A percentile compares a stretch with the other conserved stretches of the same genome.
phyloP scores from a whole-genome alignment of 2,113 vertebrate species.

The Cariama cristata region DNA sequence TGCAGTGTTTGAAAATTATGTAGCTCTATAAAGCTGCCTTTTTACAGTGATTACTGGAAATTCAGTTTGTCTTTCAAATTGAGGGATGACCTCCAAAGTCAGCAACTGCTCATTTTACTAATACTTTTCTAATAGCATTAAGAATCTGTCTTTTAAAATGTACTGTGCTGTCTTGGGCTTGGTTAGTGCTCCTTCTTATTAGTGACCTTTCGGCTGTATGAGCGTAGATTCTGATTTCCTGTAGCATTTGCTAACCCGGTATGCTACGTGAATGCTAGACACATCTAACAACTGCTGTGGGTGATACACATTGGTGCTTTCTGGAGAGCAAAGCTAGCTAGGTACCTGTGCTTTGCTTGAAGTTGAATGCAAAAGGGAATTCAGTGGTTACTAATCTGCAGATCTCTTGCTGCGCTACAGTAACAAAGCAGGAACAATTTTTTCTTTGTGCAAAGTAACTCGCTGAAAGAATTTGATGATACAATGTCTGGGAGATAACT shows the following conservation, averaged over 20 bases:
- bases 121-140: not conserved
- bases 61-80: not conserved
- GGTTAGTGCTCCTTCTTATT: not conserved
- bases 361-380: not conserved
- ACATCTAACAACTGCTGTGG: not conserved
- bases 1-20: not conserved
- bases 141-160: not conserved
- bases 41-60: not conserved
- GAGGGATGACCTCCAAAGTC: not conserved
- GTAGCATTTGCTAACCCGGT: not conserved
- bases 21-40: not conserved
- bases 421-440: not conserved
- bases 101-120: not conserved
- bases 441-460: not conserved
- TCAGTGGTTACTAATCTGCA: not conserved
- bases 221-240: not conserved
- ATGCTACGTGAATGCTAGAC: not conserved
- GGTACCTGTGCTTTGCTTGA: not conserved
- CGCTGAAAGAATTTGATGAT: not conserved
- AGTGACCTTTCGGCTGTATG: not conserved
- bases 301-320: not conserved
- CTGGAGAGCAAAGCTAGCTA: not conserved
- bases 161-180: not conserved
- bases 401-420: not conserved
- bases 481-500: not conserved